Evolutionary conservation across 2,888 invertebrate genomes (phyloP), one percentile per base, ranked within the genome.

Genomic region (Steromphala cineraria): DNA sequence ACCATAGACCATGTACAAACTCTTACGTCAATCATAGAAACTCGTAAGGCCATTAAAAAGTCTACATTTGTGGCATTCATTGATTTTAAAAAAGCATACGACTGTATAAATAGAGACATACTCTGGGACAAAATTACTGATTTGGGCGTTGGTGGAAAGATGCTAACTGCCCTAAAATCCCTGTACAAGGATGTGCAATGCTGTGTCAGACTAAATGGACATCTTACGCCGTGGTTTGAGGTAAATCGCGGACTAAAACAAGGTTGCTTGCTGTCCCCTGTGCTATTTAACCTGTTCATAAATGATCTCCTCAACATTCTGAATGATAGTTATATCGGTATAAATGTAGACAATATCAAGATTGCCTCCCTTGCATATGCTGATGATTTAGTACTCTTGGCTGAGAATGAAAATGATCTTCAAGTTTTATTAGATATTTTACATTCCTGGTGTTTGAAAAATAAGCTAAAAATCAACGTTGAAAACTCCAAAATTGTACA

Each of bases 231-330:
- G 8, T 77, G 31, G 77, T 62, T 77, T 55, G 56, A 56, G 4
- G 56, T 77, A n/a, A 56, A 5, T n/a, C n/a, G 77, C 4, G 56
- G 46, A 5, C 77, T 36, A 3, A 77, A 56, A 24, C 77, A 77
- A 36, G 77, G 77, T 2, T 77, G 56, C 31, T 10, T 77, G 13
- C 40, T 76, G 24, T 76, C 55, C 24, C 77, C 77, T 19, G 28
- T 77, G 10, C n/a, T 56, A 7, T 77, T 77, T 24, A 55, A 77
- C 17, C 3, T 77, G 3, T 55, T 55, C 36, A 36, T 77, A 52
- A 53, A 77, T 24, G 55, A 62, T 28, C 77, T 77, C 17, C 13
- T 56, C 19, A 19, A 77, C 15, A 56, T 19, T 31, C 10, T 31
- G 10, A 56, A 77, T n/a, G 40, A 31, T 4, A n/a, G 53, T 2